Conservation (phyloP, 2,888 invertebrate species). For the Merodon equestris region DNA sequence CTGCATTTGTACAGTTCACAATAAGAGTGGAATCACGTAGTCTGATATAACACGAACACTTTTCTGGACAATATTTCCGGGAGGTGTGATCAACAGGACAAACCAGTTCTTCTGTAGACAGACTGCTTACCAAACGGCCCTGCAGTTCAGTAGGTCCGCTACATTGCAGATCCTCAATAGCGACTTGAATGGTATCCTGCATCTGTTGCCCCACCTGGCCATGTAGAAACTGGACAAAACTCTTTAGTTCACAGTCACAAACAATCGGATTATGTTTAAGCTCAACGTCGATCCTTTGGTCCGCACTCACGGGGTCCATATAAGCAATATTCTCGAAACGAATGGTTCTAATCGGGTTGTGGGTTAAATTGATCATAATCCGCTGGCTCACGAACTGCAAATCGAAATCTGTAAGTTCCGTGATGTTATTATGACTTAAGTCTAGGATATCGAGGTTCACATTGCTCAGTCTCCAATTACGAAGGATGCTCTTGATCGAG, state of each 20-base stretch:
- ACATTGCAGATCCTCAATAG: slow-evolving; percentile 79
- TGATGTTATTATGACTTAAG: slow-evolving; percentile 84
- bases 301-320: slow-evolving; percentile 37
- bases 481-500: slow-evolving; percentile 81
- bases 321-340: slow-evolving; percentile 75
- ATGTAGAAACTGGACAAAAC: slow-evolving; percentile 80
- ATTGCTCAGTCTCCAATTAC: slow-evolving; percentile 83
- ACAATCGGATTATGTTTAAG: slow-evolving; percentile 82
- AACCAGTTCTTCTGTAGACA: slow-evolving; percentile 77
- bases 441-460: slow-evolving; percentile 75
- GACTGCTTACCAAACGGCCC: slow-evolving; percentile 73
- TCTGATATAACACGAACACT: slow-evolving; percentile 80
- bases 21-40: slow-evolving; percentile 79
- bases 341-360: slow-evolving; percentile 81
- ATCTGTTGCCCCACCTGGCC: slow-evolving; percentile 76
- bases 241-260: slow-evolving; percentile 82
- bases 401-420: slow-evolving; percentile 76
- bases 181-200: slow-evolving; percentile 76
- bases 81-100: slow-evolving; percentile 78
- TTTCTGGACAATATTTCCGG: slow-evolving; percentile 78
- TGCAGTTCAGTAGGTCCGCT: slow-evolving; percentile 70
- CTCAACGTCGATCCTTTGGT: slow-evolving; percentile 76
- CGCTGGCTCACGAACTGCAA: slow-evolving; percentile 76
- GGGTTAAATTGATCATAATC: slow-evolving; percentile 80
- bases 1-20: slow-evolving; percentile 80